Evolutionary conservation across 2,797 vertebrate species (phyloP).

Genomic region (Sphenopsis melanotis): DNA sequence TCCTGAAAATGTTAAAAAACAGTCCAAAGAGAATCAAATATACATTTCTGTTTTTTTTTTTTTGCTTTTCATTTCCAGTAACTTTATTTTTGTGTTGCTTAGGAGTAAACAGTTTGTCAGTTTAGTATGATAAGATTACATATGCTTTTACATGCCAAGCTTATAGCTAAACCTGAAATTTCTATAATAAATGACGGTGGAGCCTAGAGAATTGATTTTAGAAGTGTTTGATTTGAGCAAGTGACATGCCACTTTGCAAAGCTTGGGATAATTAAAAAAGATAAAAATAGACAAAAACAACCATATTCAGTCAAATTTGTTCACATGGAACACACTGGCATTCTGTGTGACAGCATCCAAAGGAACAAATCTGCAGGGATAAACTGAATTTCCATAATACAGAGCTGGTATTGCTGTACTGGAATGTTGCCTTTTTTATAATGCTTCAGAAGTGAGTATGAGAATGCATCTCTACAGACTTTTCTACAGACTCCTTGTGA

Average conservation of each 20-base stretch:
- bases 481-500: neutral
- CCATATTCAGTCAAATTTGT: neutral
- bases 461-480: neutral
- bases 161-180: neutral
- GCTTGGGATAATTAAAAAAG: neutral
- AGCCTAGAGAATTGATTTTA: neutral
- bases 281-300: neutral
- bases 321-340: neutral
- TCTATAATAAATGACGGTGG: neutral
- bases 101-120: neutral
- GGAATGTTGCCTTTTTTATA: neutral
- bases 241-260: neutral
- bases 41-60: neutral
- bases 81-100: neutral
- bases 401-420: neutral
- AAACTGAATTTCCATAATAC: neutral
- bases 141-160: neutral
- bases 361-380: neutral
- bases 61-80: constrained; percentile 2
- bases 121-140: neutral
- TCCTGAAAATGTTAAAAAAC: neutral
- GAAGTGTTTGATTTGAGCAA: neutral
- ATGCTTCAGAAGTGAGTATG: neutral
- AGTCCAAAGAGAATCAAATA: neutral
- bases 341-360: neutral